Percentiles rank a stretch among this genome's conserved stretches.
Evolutionary conservation across 2,797 vertebrate genomes (phyloP).

Genomic region (Spheniscus humboldti): DNA sequence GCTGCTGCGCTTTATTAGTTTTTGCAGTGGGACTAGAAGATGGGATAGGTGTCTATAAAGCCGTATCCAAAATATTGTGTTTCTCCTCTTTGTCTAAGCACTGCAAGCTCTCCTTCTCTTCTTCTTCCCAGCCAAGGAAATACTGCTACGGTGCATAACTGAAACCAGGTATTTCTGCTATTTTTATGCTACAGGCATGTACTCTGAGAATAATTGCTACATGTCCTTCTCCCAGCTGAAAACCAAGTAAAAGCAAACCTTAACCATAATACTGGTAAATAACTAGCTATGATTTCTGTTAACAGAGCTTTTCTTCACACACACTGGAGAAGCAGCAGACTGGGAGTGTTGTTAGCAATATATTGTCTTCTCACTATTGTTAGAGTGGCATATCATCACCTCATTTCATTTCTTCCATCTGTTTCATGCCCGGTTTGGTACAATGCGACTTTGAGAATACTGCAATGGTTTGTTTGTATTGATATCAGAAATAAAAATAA

Average conservation of each 20-base stretch:
- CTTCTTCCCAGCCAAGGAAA: not conserved
- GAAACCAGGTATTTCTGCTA: not conserved
- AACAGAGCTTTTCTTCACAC: not conserved
- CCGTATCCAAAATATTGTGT: not conserved
- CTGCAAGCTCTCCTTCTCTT: not conserved
- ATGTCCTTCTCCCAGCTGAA: not conserved
- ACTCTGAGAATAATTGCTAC: not conserved
- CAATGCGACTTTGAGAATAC: conserved; percentile 14
- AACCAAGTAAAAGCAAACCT: not conserved
- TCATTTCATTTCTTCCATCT: conserved; percentile 61
- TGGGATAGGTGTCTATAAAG: not conserved
- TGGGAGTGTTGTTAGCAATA: conserved; percentile 23
- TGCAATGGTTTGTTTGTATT: conserved; percentile 16
- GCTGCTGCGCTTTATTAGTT: not conserved
- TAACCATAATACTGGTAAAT: not conserved
- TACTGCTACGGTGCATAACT: not conserved
- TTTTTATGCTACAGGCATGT: not conserved
- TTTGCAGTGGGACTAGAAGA: not conserved
- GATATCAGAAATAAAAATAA: conserved; percentile 37
- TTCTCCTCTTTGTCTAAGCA: not conserved
- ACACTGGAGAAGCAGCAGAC: conserved; percentile 12
- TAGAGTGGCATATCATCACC: conserved; percentile 41
- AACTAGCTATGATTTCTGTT: conserved; percentile 26
- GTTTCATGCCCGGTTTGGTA: conserved; percentile 23
- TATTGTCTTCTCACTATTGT: conserved; percentile 44